Base-by-base conservation (phyloP, 2,888 invertebrate species). In the Pseudococcus viburni region DNA sequence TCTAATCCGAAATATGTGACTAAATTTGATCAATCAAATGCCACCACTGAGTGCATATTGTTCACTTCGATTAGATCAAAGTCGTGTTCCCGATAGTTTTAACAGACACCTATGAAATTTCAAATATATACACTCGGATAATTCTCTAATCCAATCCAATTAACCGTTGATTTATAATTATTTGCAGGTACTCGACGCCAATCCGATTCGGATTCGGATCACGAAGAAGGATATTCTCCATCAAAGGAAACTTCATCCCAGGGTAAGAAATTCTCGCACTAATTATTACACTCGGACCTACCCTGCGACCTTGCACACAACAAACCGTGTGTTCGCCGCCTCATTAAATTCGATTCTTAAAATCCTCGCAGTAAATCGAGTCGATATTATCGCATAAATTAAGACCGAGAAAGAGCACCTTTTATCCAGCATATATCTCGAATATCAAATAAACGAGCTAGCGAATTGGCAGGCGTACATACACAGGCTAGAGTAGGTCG, bases 381-480 rank as follows among this genome's bases (percentile, higher is more conserved):
- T 73, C 68, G 68, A 73, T 73, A 73, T 73, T 73, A 73, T 73
- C 68, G 68, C 68, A 73, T 73, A 73, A 73, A 73, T 73, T 73
- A 73, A 73, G 33, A 73, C 12, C 33, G n/a, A 12, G 33, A 6
- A 19, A 73, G 33, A 12, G 33, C 42, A 42, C 42, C 80, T 80
- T 80, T 80, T 19, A 59, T 19, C 11, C 17, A 46, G 12, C 46
- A 46, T 15, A 11, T 80, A 42, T 80, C 80, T 80, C 80, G 42
- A 80, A 80, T 80, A 80, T 80, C 80, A 80, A 80, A 80, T 80
- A 80, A 80, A 80, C 42, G 80, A 80, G 80, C 68, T 73, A 33
- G 80, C 42, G 46, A 77, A 77, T 77, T 80, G 42, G 80, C 80
- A 80, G 73, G 33, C 73, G 22, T n/a, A 33, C 68, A 33, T 3